Base-by-base conservation (phyloP, 2,113 vertebrate genomes). In the Xerus inauris region DNA sequence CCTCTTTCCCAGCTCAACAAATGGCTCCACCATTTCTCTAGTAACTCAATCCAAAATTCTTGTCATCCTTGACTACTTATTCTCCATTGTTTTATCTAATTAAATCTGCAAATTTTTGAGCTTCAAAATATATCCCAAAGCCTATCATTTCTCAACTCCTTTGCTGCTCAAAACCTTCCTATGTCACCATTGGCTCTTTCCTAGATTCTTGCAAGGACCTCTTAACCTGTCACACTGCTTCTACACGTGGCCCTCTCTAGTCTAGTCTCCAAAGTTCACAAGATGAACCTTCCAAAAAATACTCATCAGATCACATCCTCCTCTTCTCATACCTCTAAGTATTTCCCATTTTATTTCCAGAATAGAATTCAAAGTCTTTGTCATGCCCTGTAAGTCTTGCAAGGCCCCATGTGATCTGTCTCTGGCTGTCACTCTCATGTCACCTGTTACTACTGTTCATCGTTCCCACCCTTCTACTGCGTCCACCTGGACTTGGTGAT, bases 321-420 rank as follows among this genome's bases (percentile, higher is more conserved):
- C 62, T 77, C 40, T 73, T 84, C 71, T 91, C 24, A 47, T 28
- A 35, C 47, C 16, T 62, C 51, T 42, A 81, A 83, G 30, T 1
- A 17, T 42, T 57, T 91, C 64, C 71, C 35, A 42, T 86, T 22
- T 84, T 59, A 51, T 77, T 93, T 35, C 73, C 72, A 85, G 72
- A 45, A 51, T 0, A 47, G n/a, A 80, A 17, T 35, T 65, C 7
- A 5, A 57, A 85, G 11, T 24, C 59, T 75, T 76, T 35, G 54
- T 28, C 35, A 28, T 0, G 89, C 26, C 20, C 42, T 17, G 12
- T 5, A 5, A 45, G n/a, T 28, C 45, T 11, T 0, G 40, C 6
- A 59, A 42, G 51, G 64, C 38, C 47, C 62, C 28, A 0, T 3
- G 69, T 40, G 26, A 42, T 10, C 64, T 12, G 17, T 20, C 54